Evolutionary conservation across 2,797 vertebrate genomes (phyloP).

Genomic region (Bucorvus abyssinicus): DNA sequence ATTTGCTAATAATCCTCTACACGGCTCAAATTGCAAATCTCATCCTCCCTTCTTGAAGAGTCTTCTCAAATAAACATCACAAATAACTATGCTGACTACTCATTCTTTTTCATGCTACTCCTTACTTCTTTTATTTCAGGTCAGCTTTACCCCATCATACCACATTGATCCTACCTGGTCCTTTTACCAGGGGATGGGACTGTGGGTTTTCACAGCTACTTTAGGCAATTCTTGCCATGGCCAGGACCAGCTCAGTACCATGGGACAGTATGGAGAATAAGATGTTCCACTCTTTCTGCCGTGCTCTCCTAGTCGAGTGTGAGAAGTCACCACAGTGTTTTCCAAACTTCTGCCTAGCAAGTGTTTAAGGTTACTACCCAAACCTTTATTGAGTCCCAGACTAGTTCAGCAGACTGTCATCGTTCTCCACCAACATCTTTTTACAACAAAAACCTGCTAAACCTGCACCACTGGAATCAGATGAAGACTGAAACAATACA

Average conservation of each 20-base stretch:
- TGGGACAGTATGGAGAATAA: no score
- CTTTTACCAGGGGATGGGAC: not conserved
- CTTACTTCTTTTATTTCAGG: not conserved
- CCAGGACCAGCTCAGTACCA: not conserved
- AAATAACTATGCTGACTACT: not conserved
- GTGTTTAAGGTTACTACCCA: no score
- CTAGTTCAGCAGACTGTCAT: not conserved
- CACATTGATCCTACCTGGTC: no score
- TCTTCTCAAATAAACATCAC: not conserved
- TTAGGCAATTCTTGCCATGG: not conserved
- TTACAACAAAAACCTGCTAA: not conserved
- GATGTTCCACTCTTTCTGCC: not conserved
- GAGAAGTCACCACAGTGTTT: not conserved
- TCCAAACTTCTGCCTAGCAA: accelerated
- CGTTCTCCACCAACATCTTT: no score
- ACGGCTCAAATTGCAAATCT: not conserved
- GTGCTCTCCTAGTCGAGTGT: not conserved
- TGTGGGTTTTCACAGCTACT: not conserved
- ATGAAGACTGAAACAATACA: not conserved
- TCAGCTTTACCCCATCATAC: not conserved
- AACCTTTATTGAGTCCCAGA: not conserved
- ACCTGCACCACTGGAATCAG: no score
- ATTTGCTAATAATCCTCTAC: not conserved
- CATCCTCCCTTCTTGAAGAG: no score
- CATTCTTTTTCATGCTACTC: not conserved